Conservation (phyloP, 2,797 vertebrate genomes). For the Gastrophryne carolinensis region DNA sequence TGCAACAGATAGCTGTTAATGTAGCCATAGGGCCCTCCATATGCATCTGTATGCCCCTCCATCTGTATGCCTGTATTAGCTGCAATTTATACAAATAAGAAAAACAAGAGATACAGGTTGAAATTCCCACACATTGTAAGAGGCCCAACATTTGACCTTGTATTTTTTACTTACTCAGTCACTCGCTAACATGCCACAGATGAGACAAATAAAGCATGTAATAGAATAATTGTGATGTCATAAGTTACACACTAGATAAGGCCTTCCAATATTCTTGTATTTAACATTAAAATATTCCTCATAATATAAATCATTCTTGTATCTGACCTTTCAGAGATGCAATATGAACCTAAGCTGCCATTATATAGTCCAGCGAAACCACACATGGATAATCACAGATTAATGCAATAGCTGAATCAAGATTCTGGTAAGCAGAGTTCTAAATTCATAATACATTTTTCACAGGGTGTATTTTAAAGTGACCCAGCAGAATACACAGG, state of each 20-base stretch:
- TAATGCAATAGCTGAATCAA: slow-evolving; percentile 30
- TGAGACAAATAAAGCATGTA: neutral
- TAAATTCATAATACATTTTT: slow-evolving; percentile 48
- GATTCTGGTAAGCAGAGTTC: slow-evolving; percentile 15
- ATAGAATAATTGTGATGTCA: neutral
- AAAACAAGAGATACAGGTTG: neutral
- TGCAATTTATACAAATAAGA: neutral
- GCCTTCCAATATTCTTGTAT: neutral
- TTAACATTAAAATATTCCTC: neutral
- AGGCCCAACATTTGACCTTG: neutral
- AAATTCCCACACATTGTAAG: neutral
- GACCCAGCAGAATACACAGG: slow-evolving; percentile 48
- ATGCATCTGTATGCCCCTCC: too few species aligned
- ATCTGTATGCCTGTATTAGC: neutral
- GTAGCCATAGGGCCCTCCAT: too few species aligned
- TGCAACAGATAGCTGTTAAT: too few species aligned
- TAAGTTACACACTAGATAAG: neutral
- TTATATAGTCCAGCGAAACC: slow-evolving; percentile 22
- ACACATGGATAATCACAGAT: slow-evolving; percentile 39
- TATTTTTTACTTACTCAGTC: neutral
- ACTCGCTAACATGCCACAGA: neutral
- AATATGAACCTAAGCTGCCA: neutral
- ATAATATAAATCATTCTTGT: neutral
- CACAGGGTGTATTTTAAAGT: slow-evolving; percentile 42
- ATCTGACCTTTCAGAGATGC: neutral